phyloP scores from a whole-genome alignment of 2,888 invertebrate genomes.

The Drosophila tanythrix region DNA sequence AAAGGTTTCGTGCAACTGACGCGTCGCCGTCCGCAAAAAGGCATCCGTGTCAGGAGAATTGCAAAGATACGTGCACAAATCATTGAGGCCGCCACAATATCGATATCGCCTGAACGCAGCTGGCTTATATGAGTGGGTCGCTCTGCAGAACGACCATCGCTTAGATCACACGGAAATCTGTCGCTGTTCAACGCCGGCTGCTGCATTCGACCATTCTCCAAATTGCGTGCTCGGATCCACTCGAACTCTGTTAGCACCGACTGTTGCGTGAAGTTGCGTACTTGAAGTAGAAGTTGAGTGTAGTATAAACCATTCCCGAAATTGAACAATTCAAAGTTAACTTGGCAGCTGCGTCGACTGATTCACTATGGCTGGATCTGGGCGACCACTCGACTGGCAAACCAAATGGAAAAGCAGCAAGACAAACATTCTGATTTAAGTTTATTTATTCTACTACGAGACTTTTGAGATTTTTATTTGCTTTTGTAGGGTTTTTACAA shows the following conservation, averaged over 20 bases:
- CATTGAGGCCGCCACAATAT: conserved; percentile 87
- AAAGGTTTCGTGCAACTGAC: conserved; percentile 84
- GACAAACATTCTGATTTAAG: conserved; percentile 13
- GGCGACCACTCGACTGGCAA: neutral
- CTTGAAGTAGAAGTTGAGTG: conserved; percentile 18
- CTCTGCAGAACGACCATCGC: conserved; percentile 12
- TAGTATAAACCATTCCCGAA: conserved; percentile 25
- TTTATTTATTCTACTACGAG: neutral
- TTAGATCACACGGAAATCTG: conserved; percentile 37
- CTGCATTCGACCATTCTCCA: conserved; percentile 27
- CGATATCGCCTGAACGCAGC: conserved; percentile 87
- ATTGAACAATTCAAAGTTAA: conserved; percentile 14
- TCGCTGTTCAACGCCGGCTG: conserved; percentile 5
- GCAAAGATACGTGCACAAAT: conserved; percentile 87
- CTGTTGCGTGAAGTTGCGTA: conserved; percentile 39
- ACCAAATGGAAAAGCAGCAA: conserved; percentile 15
- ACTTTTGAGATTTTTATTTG: neutral
- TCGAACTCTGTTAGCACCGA: conserved; percentile 25
- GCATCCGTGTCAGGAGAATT: conserved; percentile 83
- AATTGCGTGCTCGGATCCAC: conserved; percentile 8
- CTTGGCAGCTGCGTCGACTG: conserved; percentile 25
- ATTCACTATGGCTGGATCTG: conserved; percentile 7
- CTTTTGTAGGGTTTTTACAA: conserved; percentile 3
- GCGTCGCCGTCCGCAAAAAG: conserved; percentile 84
- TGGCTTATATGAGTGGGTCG: conserved; percentile 86